Percentiles rank a stretch among this genome's conserved stretches.
These are phyloP conservation scores for Centropyge bicolor DNA, from an alignment of 2,797 vertebrate species.

Conservation along the genomic window DNA sequence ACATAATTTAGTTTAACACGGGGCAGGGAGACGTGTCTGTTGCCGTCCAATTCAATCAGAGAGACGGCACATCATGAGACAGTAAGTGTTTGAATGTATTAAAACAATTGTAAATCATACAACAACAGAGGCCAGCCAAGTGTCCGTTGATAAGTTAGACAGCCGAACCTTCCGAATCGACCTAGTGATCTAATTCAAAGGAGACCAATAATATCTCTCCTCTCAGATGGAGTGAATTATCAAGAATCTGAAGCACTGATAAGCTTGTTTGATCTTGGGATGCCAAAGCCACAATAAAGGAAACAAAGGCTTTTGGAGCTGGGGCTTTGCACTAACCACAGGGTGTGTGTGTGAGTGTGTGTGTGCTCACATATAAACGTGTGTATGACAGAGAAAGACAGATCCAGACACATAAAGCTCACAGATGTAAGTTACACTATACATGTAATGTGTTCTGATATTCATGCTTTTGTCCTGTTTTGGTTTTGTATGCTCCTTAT, in stretches of 20 bases:
- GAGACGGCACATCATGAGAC: constrained; percentile 17
- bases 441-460: not conserved
- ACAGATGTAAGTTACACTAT: constrained; percentile 1
- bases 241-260: constrained; percentile 66
- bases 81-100: constrained; percentile 36
- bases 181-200: constrained; percentile 53
- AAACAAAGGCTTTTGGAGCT: constrained; percentile 63
- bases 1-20: constrained; percentile 52
- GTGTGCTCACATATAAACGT: not conserved
- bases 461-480: not conserved
- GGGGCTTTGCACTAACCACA: constrained; percentile 53
- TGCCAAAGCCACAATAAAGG: constrained; percentile 75
- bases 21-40: constrained; percentile 33
- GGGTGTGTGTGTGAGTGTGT: not conserved
- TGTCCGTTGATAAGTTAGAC: constrained; percentile 42
- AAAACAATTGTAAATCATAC: constrained; percentile 51
- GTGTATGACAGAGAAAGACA: constrained; percentile 22
- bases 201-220: constrained; percentile 45
- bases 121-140: constrained; percentile 44
- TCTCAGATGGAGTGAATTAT: constrained; percentile 68
- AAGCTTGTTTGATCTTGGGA: constrained; percentile 67
- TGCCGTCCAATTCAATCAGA: constrained; percentile 43
- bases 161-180: constrained; percentile 34
- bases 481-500: not conserved
- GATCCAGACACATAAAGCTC: not conserved